Evolutionary conservation across 1,140 invertebrate genomes (phyloP), one percentile per base, ranked within the genome.

Genomic region (Galendromus occidentalis): DNA sequence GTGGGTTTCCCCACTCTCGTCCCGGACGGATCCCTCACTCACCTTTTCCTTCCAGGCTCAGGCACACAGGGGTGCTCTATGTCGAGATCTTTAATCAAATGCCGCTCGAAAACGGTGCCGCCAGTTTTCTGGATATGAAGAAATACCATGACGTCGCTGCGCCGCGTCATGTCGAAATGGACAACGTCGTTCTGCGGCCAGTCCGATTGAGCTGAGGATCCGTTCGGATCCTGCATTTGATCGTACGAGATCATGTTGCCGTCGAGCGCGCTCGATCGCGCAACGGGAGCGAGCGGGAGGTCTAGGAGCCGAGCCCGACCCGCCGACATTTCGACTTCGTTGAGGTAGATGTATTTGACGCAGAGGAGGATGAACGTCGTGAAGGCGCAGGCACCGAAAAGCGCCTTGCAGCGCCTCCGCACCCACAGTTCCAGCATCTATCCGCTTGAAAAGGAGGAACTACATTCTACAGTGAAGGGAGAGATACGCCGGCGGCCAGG

Each of bases 121-220:
- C 86, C 86, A 69, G 87, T 91, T 76, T 98, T 98, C 77, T 98
- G 94, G 76, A 98, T 96, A 74, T 98, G 94, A 45, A 98, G 78
- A 76, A 98, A 98, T 20, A 99, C 92, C 79, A 99, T 87, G 20
- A 98, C 93, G 79, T 98, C 94, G 71, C 88, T 84, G 7, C 85
- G 51, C 14, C 51, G 51, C 14, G 22, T 59, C 51, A 59, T 59
- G 51, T 59, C 14, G 33, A 59, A 59, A 14, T 22, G 12, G 14
- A 59, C 51, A 4, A 25, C 25, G 51, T 59, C 51, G 14, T 17
- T 59, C 2, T 59, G n/a, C 14, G 51, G 51, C 9, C 4, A 9
- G 33, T 39, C 33, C 4, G 33, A 39, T 39, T 39, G 33, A 4
- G 33, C 33, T 6, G 33, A 6, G 33, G 33, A 39, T 39, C 33